These are phyloP conservation scores for Eulemur mongoz DNA, from an alignment of 2,797 vertebrate species.

Conservation along the genomic window DNA sequence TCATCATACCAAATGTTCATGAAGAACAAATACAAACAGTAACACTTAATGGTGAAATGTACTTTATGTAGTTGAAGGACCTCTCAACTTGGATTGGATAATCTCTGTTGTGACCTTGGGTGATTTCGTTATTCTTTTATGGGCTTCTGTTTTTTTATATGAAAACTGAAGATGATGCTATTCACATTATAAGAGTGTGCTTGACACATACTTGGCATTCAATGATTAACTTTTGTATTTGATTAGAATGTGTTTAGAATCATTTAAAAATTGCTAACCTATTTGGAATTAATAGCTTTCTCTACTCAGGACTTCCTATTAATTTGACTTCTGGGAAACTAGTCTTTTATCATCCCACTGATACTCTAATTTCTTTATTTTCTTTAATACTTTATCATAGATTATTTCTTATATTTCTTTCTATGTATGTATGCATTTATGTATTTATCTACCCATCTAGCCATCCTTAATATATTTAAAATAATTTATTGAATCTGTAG, in stretches of 20 bases:
- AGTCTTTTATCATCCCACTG: neutral
- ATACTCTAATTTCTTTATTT: neutral
- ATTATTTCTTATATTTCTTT: neutral
- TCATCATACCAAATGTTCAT: neutral
- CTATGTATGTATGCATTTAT: neutral
- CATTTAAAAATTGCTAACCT: neutral
- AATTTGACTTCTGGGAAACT: neutral
- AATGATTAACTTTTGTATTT: neutral
- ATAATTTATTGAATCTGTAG: neutral
- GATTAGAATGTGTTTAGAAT: neutral
- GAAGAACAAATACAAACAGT: slow-evolving; percentile 13
- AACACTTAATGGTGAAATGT: neutral
- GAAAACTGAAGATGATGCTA: neutral
- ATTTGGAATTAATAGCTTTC: neutral
- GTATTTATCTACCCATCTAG: neutral
- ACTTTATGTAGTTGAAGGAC: neutral
- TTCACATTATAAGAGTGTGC: neutral
- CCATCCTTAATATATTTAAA: neutral
- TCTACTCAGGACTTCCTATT: neutral
- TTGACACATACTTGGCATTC: neutral
- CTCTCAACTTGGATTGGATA: neutral
- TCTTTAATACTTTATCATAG: neutral
- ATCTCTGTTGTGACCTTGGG: neutral
- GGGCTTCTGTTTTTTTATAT: neutral
- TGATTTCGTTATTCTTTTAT: neutral